These are phyloP conservation scores for Leptinotarsa juncta DNA, from an alignment of 2,888 invertebrate genomes.

Conservation along the genomic window DNA sequence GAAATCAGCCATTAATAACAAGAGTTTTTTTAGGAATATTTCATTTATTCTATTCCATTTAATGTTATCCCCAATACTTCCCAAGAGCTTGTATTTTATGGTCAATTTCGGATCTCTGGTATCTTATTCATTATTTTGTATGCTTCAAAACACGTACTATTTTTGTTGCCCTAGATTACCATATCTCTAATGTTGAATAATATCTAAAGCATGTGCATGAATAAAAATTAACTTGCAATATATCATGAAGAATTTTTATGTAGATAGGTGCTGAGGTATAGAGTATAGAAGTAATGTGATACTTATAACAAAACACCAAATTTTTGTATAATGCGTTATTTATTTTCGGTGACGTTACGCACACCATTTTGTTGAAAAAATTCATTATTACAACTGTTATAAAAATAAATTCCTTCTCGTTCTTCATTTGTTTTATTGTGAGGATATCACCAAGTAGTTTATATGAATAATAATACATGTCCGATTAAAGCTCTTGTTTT, in stretches of 20 bases:
- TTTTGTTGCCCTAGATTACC: constrained; percentile 9
- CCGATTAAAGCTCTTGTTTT: too few relatives aligned
- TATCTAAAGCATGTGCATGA: constrained; percentile 17
- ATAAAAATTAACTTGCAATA: background rate
- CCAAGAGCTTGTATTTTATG: background rate
- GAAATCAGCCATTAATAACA: too few relatives aligned
- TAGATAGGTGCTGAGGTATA: constrained; percentile 27
- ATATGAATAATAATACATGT: too few relatives aligned
- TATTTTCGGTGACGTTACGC: constrained; percentile 47
- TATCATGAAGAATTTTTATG: constrained; percentile 5
- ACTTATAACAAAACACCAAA: constrained; percentile 51
- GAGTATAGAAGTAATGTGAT: constrained; percentile 47
- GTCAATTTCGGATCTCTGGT: too few relatives aligned
- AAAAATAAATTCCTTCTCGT: constrained; percentile 44
- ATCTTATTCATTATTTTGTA: too few relatives aligned
- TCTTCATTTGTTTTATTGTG: constrained; percentile 24
- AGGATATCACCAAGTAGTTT: too few relatives aligned
- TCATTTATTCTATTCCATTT: too few relatives aligned
- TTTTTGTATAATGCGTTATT: constrained; percentile 47
- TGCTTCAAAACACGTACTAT: constrained; percentile 7
- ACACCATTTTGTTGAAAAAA: constrained; percentile 44
- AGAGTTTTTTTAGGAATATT: too few relatives aligned
- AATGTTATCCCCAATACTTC: too few relatives aligned
- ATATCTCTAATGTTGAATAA: background rate
- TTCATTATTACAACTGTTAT: constrained; percentile 45